phyloP scores from a whole-genome alignment of 2,888 invertebrate species.

The Mantis religiosa region DNA sequence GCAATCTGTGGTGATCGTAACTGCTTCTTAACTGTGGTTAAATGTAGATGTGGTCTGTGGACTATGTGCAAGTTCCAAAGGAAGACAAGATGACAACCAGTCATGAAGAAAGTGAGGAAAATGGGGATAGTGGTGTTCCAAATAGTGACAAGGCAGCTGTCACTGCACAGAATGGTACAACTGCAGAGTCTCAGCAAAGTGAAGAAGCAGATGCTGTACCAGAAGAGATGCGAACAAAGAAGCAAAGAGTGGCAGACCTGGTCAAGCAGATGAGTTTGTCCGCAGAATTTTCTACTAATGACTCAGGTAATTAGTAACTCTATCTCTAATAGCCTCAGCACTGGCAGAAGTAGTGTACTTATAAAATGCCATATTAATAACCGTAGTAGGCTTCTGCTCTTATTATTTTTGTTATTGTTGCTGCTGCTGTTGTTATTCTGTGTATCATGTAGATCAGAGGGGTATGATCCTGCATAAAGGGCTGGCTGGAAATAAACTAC shows the following conservation, averaged over 20 bases:
- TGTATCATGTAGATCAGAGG: no score
- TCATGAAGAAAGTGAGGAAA: slow-evolving; percentile 26
- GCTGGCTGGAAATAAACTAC: no score
- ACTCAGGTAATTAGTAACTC: slow-evolving; percentile 44
- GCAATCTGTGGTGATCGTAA: neutral
- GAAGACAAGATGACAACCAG: slow-evolving; percentile 44
- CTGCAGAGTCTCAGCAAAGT: neutral
- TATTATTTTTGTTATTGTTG: no score
- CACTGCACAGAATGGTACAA: slow-evolving; percentile 40
- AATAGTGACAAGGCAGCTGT: slow-evolving; percentile 38
- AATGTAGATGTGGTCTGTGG: slow-evolving; percentile 91
- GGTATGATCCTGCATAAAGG: no score
- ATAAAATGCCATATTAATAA: no score
- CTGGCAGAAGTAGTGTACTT: no score
- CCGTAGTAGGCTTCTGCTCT: no score
- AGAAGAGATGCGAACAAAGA: slow-evolving; percentile 40
- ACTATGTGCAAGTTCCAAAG: slow-evolving; percentile 81
- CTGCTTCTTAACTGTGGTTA: neutral
- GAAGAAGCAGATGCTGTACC: slow-evolving; percentile 2
- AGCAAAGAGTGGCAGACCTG: slow-evolving; percentile 59
- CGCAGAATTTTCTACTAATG: slow-evolving; percentile 45
- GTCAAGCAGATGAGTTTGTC: slow-evolving; percentile 80
- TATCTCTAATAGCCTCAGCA: no score
- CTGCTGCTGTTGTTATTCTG: no score
- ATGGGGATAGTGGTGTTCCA: slow-evolving; percentile 27